Evolutionary conservation across 2,797 vertebrate genomes (phyloP), one percentile per base, ranked within the genome.

Genomic region (Austrolebias charrua): DNA sequence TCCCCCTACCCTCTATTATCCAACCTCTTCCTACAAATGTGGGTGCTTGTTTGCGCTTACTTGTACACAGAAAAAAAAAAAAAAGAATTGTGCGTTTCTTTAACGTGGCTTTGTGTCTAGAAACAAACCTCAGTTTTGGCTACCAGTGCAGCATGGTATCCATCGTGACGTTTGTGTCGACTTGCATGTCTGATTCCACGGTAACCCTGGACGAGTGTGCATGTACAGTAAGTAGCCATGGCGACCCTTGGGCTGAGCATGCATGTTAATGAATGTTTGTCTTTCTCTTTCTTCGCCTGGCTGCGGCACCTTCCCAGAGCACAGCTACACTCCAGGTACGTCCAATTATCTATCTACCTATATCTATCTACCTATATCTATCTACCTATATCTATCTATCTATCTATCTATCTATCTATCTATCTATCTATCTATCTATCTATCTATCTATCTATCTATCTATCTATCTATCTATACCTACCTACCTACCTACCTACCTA

Each of bases 191-290:
- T 81, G 78, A 89, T 78, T 73, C 86, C 66, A 73, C 80, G 79
- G 83, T 87, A 86, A 86, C 76, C 75, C 76, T 53, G 83, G 88
- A 87, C 72, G 63, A 79, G 80, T 89, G 87, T 90, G 90, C 90
- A 94, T 96, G 94, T 97, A 89, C 87, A 89, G 88, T 90, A 95
- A 95, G 93, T 96, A 95, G 93, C 95, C 96, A 95, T 96, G 95
- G 94, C 91, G 88, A 93, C 93, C 91, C 90, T 76, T 82, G 74
- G 86, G 87, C 84, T 96, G 93, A 96, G 97, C 96, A 97, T 98
- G 97, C 96, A 93, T 95, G 96, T 98, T 98, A 98, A 98, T 98
- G 95, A 98, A 97, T 98, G 95, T 98, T 94, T 98, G 94, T 94
- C 96, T 95, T 95, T 97, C 94, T 99, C 94, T 98, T 93, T 96